phyloP scores from a whole-genome alignment of 2,113 vertebrate genomes.

The Neodon shergylaensis region DNA sequence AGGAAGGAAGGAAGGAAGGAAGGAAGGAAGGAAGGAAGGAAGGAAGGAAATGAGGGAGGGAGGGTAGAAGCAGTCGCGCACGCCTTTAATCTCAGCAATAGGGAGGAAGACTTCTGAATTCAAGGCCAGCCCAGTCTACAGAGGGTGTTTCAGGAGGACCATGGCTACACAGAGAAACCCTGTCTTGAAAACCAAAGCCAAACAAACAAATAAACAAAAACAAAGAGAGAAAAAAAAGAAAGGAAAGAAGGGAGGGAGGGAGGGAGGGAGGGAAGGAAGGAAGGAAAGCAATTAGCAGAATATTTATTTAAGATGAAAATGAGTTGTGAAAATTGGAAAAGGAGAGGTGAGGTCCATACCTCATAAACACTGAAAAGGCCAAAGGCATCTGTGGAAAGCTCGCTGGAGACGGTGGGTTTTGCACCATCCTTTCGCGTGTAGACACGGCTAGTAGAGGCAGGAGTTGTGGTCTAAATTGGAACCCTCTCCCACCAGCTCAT shows the following conservation, averaged over 20 bases:
- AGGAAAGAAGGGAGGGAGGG: accelerated
- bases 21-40: too few relatives aligned
- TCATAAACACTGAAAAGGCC: not conserved
- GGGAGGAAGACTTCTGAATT: too few relatives aligned
- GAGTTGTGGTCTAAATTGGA: not conserved
- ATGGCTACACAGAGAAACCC: too few relatives aligned
- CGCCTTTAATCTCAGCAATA: too few relatives aligned
- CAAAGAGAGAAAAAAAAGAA: too few relatives aligned
- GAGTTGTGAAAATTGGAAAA: not conserved
- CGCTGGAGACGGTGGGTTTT: not conserved
- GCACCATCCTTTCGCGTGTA: not conserved
- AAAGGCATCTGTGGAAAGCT: not conserved
- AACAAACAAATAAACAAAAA: too few relatives aligned
- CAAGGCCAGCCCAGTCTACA: too few relatives aligned
- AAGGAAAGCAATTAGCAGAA: not conserved
- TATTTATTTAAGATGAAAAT: not conserved
- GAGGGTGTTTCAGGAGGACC: too few relatives aligned
- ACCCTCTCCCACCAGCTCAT: not conserved
- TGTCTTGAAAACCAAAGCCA: too few relatives aligned
- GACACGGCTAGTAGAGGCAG: not conserved
- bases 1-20: too few relatives aligned
- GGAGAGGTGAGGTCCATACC: not conserved
- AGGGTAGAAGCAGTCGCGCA: too few relatives aligned
- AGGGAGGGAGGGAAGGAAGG: not conserved
- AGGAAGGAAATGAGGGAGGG: too few relatives aligned